Percentiles rank a stretch among this genome's conserved stretches.
phyloP scores from a whole-genome alignment of 2,113 vertebrate species.

The Puma concolor region DNA sequence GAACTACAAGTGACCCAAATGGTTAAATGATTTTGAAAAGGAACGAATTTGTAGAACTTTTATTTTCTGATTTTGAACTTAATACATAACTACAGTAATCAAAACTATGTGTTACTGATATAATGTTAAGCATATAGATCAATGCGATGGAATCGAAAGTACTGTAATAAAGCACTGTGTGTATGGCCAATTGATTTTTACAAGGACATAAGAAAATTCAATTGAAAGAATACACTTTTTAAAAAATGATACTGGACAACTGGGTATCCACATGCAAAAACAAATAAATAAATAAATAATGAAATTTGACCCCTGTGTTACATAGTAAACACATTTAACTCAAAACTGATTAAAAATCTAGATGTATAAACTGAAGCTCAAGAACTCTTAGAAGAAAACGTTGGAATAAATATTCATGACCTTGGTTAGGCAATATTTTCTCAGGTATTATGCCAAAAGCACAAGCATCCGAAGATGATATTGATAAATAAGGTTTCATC shows the following conservation, averaged over 20 bases:
- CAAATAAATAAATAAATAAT: not conserved
- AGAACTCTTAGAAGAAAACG: not conserved
- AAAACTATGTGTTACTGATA: not conserved
- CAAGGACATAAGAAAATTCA: not conserved
- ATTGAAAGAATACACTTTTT: not conserved
- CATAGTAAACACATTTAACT: not conserved
- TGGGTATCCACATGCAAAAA: not conserved
- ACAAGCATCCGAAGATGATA: not conserved
- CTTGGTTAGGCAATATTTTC: not conserved
- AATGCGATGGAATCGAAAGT: not conserved
- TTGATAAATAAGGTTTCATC: not conserved
- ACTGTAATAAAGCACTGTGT: not conserved
- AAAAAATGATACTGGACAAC: not conserved
- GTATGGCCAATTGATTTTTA: not conserved
- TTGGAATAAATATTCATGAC: not conserved
- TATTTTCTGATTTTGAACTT: not conserved
- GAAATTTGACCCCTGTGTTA: not conserved
- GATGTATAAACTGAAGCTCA: not conserved
- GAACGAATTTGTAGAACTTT: not conserved
- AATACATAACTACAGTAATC: not conserved
- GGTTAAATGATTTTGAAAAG: not conserved
- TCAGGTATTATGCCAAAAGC: not conserved
- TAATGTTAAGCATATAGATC: not conserved
- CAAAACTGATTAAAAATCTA: not conserved
- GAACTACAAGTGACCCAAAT: not conserved